phyloP scores from a whole-genome alignment of 2,797 vertebrate genomes.

The Acanthornis magna region DNA sequence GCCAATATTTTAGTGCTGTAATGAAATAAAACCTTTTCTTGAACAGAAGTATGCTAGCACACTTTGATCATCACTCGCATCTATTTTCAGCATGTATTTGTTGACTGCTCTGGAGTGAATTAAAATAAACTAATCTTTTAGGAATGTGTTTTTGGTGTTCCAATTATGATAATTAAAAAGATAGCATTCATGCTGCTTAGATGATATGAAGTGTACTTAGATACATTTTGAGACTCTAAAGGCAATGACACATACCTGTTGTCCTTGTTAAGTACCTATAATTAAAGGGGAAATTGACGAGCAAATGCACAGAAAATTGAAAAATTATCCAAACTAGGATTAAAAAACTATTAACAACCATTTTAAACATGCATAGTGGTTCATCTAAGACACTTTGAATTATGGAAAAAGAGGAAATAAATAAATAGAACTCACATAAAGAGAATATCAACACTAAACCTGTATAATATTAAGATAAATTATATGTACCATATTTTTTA shows the following conservation, averaged over 20 bases:
- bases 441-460: neutral
- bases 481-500: neutral
- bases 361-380: neutral
- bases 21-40: conserved; percentile 14
- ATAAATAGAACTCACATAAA: neutral
- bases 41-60: neutral
- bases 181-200: neutral
- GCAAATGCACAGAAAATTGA: neutral
- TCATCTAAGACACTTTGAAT: neutral
- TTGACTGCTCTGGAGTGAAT: neutral
- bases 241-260: neutral
- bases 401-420: neutral
- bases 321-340: neutral
- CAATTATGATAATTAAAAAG: conserved; percentile 26
- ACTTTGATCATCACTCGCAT: neutral
- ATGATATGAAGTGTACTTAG: neutral
- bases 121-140: neutral
- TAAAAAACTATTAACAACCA: neutral
- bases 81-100: conserved; percentile 22
- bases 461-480: neutral
- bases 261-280: neutral
- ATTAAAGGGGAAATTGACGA: neutral
- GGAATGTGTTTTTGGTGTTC: neutral
- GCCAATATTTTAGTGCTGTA: neutral
- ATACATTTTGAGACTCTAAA: neutral